A percentile compares a stretch with the other conserved stretches of the same genome.
Evolutionary conservation across 1,140 invertebrate genomes (phyloP).

Genomic region (Mactra quadrangularis): DNA sequence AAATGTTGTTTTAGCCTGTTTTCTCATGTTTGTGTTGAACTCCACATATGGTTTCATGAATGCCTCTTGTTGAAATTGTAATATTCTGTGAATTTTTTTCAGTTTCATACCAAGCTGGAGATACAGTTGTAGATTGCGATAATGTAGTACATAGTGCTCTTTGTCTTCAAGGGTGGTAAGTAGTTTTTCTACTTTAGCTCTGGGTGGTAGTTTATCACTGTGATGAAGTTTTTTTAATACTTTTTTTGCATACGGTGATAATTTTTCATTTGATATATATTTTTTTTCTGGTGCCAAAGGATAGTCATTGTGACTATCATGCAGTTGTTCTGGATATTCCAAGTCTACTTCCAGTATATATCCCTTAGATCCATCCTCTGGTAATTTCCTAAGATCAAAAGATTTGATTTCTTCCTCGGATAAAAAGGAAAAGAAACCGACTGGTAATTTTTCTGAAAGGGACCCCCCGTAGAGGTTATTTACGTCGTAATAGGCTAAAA

Average conservation of each 20-base stretch:
- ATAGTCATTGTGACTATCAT: constrained; percentile 85
- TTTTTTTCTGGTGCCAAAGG: constrained; percentile 83
- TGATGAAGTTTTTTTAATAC: constrained; percentile 12
- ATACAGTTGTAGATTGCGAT: constrained; percentile 37
- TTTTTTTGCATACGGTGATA: constrained; percentile 42
- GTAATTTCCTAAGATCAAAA: constrained; percentile 78
- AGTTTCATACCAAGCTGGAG: constrained; percentile 49
- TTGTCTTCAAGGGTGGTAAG: constrained; percentile 64
- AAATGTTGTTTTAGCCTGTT: constrained; percentile 80
- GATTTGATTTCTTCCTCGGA: constrained; percentile 75
- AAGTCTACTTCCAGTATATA: constrained; percentile 85
- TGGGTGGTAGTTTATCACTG: not conserved
- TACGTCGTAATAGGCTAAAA: no score
- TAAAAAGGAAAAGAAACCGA: constrained; percentile 77
- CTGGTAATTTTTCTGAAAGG: not conserved
- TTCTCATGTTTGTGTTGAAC: constrained; percentile 73
- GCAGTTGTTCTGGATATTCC: constrained; percentile 81
- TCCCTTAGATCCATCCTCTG: constrained; percentile 81
- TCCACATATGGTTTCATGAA: constrained; percentile 66
- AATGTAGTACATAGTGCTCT: constrained; percentile 64
- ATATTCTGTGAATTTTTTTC: constrained; percentile 43
- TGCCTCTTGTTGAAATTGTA: constrained; percentile 54
- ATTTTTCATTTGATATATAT: constrained; percentile 19
- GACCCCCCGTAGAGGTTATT: not conserved
- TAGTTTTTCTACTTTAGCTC: constrained; percentile 57